Conservation (phyloP, 1,140 invertebrate genomes). For the Brachionus sp. region DNA sequence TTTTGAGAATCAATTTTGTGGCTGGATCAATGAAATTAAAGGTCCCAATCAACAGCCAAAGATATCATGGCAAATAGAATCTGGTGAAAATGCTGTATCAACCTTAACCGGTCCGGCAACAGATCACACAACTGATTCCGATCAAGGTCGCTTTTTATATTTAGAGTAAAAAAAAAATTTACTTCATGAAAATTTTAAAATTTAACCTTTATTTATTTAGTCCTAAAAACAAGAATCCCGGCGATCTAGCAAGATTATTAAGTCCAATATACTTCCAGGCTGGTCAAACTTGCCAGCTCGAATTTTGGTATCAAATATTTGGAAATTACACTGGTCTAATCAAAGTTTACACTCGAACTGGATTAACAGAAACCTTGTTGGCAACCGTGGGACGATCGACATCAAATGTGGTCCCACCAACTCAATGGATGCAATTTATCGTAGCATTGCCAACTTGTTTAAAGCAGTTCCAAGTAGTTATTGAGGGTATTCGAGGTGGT, state of each 20-base stretch:
- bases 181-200: neutral
- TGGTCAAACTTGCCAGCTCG: constrained; percentile 41
- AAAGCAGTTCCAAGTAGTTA: constrained; percentile 52
- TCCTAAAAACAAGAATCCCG: constrained; percentile 30
- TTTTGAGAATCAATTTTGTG: constrained; percentile 24
- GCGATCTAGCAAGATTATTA: constrained; percentile 47
- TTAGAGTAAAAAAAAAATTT: constrained; percentile 25
- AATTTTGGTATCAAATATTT: constrained; percentile 47
- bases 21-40: constrained; percentile 20
- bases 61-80: constrained; percentile 39
- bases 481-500: constrained; percentile 50
- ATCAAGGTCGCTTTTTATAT: neutral
- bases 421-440: constrained; percentile 49
- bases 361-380: constrained; percentile 9
- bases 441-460: constrained; percentile 50
- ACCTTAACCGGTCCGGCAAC: constrained; percentile 18
- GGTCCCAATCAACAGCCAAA: constrained; percentile 33
- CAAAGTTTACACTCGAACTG: constrained; percentile 48
- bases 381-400: neutral
- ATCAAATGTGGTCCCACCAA: neutral
- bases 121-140: neutral
- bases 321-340: constrained; percentile 45
- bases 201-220: neutral
- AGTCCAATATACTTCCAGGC: constrained; percentile 52
- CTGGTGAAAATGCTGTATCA: neutral